phyloP scores from a whole-genome alignment of 2,888 invertebrate species.

The Drosophila pegasa region DNA sequence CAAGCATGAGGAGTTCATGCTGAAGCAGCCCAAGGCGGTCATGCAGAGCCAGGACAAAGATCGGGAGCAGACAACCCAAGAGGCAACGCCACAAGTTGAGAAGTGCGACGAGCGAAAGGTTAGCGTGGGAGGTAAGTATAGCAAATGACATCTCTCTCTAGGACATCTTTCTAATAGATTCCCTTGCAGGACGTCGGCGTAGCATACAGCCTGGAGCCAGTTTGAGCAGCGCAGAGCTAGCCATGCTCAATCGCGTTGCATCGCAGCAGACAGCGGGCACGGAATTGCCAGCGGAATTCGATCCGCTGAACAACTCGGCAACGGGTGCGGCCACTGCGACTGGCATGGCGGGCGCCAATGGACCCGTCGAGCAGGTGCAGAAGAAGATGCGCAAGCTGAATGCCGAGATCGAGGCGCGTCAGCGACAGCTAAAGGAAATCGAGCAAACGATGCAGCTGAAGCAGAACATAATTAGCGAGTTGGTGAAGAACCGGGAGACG shows the following conservation, averaged over 20 bases:
- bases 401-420: constrained; percentile 88
- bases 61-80: constrained; percentile 51
- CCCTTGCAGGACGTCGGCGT: constrained; percentile 84
- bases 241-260: constrained; percentile 87
- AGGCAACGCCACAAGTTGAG: constrained; percentile 45
- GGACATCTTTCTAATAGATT: not conserved
- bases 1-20: constrained; percentile 87
- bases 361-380: constrained; percentile 81
- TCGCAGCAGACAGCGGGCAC: constrained; percentile 59
- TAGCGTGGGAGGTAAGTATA: constrained; percentile 67
- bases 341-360: constrained; percentile 57
- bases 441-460: constrained; percentile 89
- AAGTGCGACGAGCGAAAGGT: constrained; percentile 63
- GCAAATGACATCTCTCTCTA: not conserved
- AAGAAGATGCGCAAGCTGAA: constrained; percentile 83
- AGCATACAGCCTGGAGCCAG: constrained; percentile 88
- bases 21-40: constrained; percentile 84
- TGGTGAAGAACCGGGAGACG: constrained; percentile 87
- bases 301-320: constrained; percentile 82
- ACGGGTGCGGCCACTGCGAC: constrained; percentile 28
- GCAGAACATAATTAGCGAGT: constrained; percentile 90
- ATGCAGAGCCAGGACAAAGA: constrained; percentile 84
- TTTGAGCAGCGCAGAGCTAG: constrained; percentile 87
- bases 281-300: constrained; percentile 55
- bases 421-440: constrained; percentile 90